Evolutionary conservation across 2,797 vertebrate species (phyloP).

Genomic region (Trematomus bernacchii): DNA sequence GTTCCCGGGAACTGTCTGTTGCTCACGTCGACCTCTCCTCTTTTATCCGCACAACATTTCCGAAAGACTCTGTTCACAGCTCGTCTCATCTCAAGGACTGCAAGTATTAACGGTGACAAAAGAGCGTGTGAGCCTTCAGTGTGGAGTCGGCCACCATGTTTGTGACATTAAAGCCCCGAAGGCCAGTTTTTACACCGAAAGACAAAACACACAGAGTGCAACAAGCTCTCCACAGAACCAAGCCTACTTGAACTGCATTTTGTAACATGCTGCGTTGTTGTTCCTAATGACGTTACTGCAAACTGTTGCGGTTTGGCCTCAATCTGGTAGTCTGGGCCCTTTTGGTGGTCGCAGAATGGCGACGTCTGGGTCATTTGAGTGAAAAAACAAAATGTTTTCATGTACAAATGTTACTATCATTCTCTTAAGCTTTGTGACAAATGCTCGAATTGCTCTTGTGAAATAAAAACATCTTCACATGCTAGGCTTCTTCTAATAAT

Average conservation of each 20-base stretch:
- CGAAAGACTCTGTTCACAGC: conserved; percentile 38
- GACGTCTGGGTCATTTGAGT: neutral
- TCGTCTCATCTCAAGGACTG: conserved; percentile 38
- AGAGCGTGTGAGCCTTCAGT: conserved; percentile 23
- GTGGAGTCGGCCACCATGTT: neutral
- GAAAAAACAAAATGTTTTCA: neutral
- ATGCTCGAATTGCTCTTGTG: conserved; percentile 37
- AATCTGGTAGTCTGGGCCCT: neutral
- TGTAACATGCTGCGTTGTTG: conserved; percentile 33
- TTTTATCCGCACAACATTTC: conserved; percentile 50
- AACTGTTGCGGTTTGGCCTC: neutral
- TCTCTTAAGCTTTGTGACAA: conserved; percentile 48
- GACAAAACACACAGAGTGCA: neutral
- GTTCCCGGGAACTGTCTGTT: conserved; percentile 71
- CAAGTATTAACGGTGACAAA: neutral
- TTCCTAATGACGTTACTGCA: conserved; percentile 19
- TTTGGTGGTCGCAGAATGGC: neutral
- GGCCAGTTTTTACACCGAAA: neutral
- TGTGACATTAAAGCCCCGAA: conserved; percentile 1
- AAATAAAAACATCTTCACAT: conserved; percentile 49
- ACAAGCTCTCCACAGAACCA: neutral
- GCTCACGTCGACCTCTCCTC: conserved; percentile 68
- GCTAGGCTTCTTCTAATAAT: conserved; percentile 12
- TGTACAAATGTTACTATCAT: conserved; percentile 24
- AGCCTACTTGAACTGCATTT: conserved; percentile 15